phyloP scores from a whole-genome alignment of 2,888 invertebrate genomes.

The Cantharis nigra region DNA sequence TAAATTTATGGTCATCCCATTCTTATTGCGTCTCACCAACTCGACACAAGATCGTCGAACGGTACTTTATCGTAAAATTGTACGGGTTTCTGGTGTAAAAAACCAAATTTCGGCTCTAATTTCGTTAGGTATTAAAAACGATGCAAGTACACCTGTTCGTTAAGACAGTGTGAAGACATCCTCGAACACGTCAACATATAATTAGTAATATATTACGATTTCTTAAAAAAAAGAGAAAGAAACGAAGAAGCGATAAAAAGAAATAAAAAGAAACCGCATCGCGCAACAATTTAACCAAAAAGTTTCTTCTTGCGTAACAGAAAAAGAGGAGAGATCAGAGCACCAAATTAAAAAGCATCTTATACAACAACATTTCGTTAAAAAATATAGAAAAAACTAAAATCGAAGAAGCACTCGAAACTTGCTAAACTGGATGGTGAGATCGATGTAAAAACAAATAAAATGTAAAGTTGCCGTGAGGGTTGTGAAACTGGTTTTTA shows the following conservation, averaged over 20 bases:
- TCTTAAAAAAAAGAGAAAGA: background rate
- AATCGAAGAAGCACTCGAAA: slow-evolving; percentile 6
- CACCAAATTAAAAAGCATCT: background rate
- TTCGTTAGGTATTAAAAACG: background rate
- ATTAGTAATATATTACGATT: background rate
- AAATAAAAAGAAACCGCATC: background rate
- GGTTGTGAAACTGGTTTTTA: slow-evolving; percentile 34
- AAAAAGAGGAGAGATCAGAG: background rate
- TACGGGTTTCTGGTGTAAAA: background rate
- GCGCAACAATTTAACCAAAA: background rate
- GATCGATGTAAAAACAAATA: slow-evolving; percentile 21
- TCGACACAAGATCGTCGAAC: background rate
- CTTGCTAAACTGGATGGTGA: slow-evolving; percentile 28
- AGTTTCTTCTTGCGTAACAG: background rate
- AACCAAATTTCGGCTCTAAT: background rate
- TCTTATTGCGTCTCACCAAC: background rate
- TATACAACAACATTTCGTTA: background rate
- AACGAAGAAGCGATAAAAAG: background rate
- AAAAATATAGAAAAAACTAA: background rate
- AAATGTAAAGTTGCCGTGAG: slow-evolving; percentile 26
- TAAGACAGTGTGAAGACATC: background rate
- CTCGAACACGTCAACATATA: background rate
- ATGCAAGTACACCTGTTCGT: background rate
- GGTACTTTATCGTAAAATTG: background rate
- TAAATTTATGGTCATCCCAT: background rate